Base-by-base conservation (phyloP, 2,113 vertebrate genomes). In the Megaleporinus macrocephalus region DNA sequence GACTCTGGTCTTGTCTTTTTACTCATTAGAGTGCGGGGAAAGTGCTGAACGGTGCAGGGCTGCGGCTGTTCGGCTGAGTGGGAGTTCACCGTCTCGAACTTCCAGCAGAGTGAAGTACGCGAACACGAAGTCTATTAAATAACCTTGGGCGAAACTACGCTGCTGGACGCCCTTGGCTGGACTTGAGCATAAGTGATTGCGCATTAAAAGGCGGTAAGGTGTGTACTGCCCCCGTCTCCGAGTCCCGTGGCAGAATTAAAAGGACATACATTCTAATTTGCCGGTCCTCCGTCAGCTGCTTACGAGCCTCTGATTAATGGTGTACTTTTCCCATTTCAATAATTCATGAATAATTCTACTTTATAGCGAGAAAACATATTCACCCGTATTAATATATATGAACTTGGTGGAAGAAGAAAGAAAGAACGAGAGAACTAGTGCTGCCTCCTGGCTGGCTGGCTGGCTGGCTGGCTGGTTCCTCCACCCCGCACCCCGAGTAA, bases 221-320 rank as follows among this genome's bases (percentile, higher is more conserved):
- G 62, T 84, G 80, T 82, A 86, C 84, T 84, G 76, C 84, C 82
- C 87, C 84, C 84, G n/a, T 83, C 76, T 74, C 72, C 62, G 36
- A 24, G 66, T 79, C n/a, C 51, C 82, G 76, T 86, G 41, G 27
- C 33, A 18, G 79, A 90, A 90, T 90, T 90, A 91, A 89, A 90
- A 89, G 88, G 86, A 89, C 89, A 91, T 91, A 90, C 85, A 89
- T 93, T 92, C 90, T 92, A 91, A 91, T 91, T 87, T 86, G 82
- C 76, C 59, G 70, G 73, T 85, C 83, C 81, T 79, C 85, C 85
- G 85, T 91, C 82, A 73, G 81, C 66, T 83, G 83, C 82, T 90
- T 89, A 87, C 75, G 71, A 83, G 81, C 75, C 75, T 87, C 89
- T 93, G 92, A 93, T 93, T 93, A 93, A 93, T 92, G 89, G 82